Base-by-base conservation (phyloP, 1,140 invertebrate species). In the Stegodyphus dumicola region DNA sequence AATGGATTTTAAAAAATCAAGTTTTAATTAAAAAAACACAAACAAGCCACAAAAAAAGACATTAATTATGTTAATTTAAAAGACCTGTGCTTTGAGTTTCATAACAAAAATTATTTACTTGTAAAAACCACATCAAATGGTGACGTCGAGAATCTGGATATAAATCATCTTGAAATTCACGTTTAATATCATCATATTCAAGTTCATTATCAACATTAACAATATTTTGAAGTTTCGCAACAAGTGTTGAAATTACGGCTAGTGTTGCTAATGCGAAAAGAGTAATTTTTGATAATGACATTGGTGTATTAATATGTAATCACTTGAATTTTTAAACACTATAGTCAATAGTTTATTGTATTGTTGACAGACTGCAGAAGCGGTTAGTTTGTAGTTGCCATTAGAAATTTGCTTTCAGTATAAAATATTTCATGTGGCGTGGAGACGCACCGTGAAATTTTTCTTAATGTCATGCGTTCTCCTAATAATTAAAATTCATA, bases 51-150 rank as follows among this genome's bases (percentile, higher is more conserved):
- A 60, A 2, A 60, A 15, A 60, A 60, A 60, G 56, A 60, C 15
- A 65, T 53, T 13, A 85, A 52, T 86, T 60, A 60, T 49, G 15
- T 6, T 17, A 49, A 84, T 75, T 69, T 9, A 69, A 18, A 18
- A n/a, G 10, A 75, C 33, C 9, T 56, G 7, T 75, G 2, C 1
- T 17, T 67, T 60, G 77, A 3, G 52, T 7, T 75, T 53, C 71
- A 18, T 56, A 10, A 85, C 51, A 78, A n/a, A n/a, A 77, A 33
- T 67, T 87, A 89, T 90, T 91, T 91, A 95, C 94, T 92, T 95
- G 95, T 87, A 95, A 88, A 91, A 95, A 95, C 94, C 94, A 95
- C 77, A 95, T 91, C 17, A 95, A 88, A 89, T 95, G 92, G 11
- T 69, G 75, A n/a, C 17, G 33, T 65, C 18, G 67, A 10, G 49